phyloP scores from a whole-genome alignment of 2,888 invertebrate species.

The Epistrophella euchroma region DNA sequence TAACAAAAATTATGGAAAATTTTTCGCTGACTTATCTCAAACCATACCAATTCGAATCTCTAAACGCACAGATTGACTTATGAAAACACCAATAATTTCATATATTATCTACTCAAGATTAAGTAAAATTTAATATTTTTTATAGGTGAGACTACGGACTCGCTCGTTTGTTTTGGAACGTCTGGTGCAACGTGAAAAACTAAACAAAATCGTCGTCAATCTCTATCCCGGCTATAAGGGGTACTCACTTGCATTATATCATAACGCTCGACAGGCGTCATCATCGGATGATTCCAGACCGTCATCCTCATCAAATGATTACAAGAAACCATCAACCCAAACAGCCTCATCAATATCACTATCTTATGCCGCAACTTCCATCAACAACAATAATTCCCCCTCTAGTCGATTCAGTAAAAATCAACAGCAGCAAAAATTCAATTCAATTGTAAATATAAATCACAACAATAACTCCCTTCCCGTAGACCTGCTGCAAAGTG shows the following conservation, averaged over 20 bases:
- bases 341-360: conserved; percentile 53
- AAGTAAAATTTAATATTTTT: neutral
- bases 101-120: neutral
- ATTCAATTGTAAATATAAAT: conserved; percentile 70
- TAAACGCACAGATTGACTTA: too few species aligned
- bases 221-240: conserved; percentile 96
- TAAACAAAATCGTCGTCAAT: conserved; percentile 95
- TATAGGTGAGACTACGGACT: conserved; percentile 82
- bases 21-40: too few species aligned
- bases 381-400: conserved; percentile 63
- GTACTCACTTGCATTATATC: conserved; percentile 87
- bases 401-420: conserved; percentile 72
- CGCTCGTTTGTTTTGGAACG: conserved; percentile 92
- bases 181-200: conserved; percentile 92
- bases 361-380: conserved; percentile 39
- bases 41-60: too few species aligned
- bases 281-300: conserved; percentile 45
- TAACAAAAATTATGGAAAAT: too few species aligned
- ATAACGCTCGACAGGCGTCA: conserved; percentile 82
- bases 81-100: neutral
- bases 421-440: conserved; percentile 68
- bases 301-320: conserved; percentile 57
- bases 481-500: conserved; percentile 65
- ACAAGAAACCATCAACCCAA: conserved; percentile 56
- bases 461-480: conserved; percentile 71